These are phyloP conservation scores for Drosophila nr. fundita DNA, from an alignment of 2,888 invertebrate species.

Conservation along the genomic window DNA sequence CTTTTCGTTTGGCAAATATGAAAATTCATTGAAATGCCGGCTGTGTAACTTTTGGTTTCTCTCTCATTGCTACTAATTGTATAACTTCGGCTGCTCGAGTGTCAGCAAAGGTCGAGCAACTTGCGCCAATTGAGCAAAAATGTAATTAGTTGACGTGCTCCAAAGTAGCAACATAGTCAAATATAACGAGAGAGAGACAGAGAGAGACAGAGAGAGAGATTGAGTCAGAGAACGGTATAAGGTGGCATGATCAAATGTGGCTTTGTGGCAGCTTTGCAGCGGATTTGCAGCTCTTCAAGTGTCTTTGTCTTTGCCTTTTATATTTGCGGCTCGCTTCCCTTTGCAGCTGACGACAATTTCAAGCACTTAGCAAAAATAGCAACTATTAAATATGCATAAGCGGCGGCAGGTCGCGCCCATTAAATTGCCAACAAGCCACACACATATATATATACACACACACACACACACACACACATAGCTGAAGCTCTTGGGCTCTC, in stretches of 20 bases:
- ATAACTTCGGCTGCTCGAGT: constrained; percentile 55
- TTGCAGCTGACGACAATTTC: constrained; percentile 61
- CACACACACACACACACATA: constrained; percentile 1
- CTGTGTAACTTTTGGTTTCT: constrained; percentile 63
- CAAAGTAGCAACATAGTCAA: constrained; percentile 6
- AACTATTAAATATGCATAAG: constrained; percentile 81
- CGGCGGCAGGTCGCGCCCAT: constrained; percentile 71
- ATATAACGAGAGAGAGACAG: background rate
- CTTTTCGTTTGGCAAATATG: constrained; percentile 62
- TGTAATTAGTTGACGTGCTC: constrained; percentile 66
- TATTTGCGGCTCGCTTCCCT: constrained; percentile 20
- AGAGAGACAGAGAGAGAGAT: background rate
- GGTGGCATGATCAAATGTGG: constrained; percentile 40
- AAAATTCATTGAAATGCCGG: constrained; percentile 78
- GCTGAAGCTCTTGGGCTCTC: constrained; percentile 28
- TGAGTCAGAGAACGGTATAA: background rate
- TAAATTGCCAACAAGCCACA: constrained; percentile 72
- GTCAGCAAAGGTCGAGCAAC: constrained; percentile 63
- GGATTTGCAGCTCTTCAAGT: constrained; percentile 51
- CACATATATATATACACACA: constrained; percentile 33
- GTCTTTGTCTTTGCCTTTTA: constrained; percentile 31
- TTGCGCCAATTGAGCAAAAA: constrained; percentile 68
- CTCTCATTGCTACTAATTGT: constrained; percentile 63
- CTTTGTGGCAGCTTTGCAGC: constrained; percentile 36
- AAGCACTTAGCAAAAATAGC: constrained; percentile 81